Evolutionary conservation across 2,797 vertebrate species (phyloP).

Genomic region (Sebastes variabilis): DNA sequence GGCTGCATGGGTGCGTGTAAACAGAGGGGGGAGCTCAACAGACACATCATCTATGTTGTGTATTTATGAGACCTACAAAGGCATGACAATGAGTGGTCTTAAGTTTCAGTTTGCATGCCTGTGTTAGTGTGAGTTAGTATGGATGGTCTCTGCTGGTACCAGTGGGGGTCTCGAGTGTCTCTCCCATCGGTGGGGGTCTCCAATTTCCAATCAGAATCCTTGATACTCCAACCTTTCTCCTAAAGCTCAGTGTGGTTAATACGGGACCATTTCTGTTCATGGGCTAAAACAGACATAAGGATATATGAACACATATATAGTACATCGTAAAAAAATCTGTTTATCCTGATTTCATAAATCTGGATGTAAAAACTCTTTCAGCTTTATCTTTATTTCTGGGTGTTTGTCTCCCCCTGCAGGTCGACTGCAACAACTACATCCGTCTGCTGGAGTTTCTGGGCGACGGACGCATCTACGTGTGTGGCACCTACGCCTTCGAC

Average conservation of each 20-base stretch:
- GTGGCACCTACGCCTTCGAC: constrained; percentile 91
- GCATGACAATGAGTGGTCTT: background rate
- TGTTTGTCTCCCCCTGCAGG: constrained; percentile 81
- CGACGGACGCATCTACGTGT: constrained; percentile 85
- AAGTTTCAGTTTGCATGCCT: background rate
- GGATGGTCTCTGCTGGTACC: constrained; percentile 13
- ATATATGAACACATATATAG: background rate
- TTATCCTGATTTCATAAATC: background rate
- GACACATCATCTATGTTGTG: background rate
- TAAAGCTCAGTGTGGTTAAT: background rate
- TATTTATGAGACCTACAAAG: background rate
- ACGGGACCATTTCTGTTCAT: background rate
- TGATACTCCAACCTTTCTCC: background rate
- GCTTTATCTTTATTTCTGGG: background rate
- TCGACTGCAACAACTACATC: constrained; percentile 90
- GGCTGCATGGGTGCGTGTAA: background rate
- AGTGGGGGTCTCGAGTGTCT: constrained; percentile 52
- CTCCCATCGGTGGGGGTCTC: constrained; percentile 26
- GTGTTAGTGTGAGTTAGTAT: background rate
- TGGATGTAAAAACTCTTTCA: background rate
- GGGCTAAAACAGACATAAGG: background rate
- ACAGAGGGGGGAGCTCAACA: background rate
- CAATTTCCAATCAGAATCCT: constrained; percentile 45
- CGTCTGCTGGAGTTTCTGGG: constrained; percentile 86
- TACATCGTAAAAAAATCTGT: background rate